phyloP scores from a whole-genome alignment of 35 echinoderm and acorn worm genomes.

The Acanthaster planci region DNA sequence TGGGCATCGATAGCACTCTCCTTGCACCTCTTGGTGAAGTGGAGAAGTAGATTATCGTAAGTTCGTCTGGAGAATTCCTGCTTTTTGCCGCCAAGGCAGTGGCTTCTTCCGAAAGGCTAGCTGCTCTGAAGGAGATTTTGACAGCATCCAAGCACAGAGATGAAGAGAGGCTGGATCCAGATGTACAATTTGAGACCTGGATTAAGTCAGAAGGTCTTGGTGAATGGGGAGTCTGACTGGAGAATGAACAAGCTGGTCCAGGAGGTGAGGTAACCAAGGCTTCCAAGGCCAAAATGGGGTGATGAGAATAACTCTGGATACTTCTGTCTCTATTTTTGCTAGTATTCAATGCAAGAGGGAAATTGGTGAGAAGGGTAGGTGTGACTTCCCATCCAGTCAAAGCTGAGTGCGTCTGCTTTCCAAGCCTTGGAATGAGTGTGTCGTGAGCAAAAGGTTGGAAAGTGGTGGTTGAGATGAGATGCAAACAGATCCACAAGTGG shows the following conservation, averaged over 20 bases:
- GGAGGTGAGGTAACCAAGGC: neutral
- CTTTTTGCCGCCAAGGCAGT: slow-evolving; percentile 1
- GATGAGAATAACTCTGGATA: slow-evolving; percentile 1
- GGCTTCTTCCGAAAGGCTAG: neutral
- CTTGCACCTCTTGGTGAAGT: slow-evolving; percentile 33
- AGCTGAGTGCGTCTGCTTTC: slow-evolving; percentile 31
- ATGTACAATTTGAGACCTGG: neutral
- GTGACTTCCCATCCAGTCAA: slow-evolving; percentile 34
- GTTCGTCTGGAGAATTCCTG: slow-evolving; percentile 1
- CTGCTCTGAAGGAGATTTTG: neutral
- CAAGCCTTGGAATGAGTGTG: slow-evolving; percentile 13
- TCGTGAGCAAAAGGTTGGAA: slow-evolving; percentile 28
- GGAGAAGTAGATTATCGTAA: slow-evolving; percentile 32
- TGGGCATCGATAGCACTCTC: slow-evolving; percentile 26
- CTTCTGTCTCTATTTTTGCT: neutral
- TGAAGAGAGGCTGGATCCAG: neutral
- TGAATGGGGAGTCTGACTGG: neutral
- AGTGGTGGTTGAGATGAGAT: slow-evolving; percentile 15
- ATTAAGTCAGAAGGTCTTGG: neutral
- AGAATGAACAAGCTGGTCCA: neutral
- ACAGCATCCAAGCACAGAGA: slow-evolving; percentile 6
- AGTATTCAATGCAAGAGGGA: neutral
- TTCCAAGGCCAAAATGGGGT: neutral
- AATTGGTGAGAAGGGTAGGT: slow-evolving; percentile 38
- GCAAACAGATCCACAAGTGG: slow-evolving; percentile 55